Percentiles rank a stretch among this genome's conserved stretches.
phyloP scores from a whole-genome alignment of 2,113 vertebrate species.

The Syngnathoides biaculeatus region DNA sequence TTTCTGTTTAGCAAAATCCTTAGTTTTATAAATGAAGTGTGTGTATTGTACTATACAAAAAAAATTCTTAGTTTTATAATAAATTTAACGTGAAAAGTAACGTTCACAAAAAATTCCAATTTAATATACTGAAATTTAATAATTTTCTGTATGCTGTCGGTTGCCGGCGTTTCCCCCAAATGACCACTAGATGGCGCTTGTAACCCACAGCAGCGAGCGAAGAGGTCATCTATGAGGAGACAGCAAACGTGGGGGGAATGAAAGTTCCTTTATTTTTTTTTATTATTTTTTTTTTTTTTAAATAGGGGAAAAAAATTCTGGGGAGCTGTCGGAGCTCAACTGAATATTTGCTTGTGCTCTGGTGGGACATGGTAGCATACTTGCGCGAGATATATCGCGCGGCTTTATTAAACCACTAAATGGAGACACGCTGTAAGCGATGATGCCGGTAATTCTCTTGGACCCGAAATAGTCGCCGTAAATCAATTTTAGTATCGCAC shows the following conservation, averaged over 20 bases:
- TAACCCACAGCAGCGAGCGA: conserved; percentile 22
- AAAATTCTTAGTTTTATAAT: too few species aligned
- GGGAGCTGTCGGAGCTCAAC: conserved; percentile 14
- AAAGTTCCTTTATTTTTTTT: too few species aligned
- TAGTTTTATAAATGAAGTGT: too few species aligned
- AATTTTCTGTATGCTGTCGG: too few species aligned
- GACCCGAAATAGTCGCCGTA: conserved; percentile 1
- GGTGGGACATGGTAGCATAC: conserved; percentile 3
- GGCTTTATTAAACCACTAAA: conserved; percentile 6
- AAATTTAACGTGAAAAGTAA: too few species aligned
- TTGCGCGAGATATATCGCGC: neutral
- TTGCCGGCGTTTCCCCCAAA: neutral
- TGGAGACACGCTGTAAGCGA: conserved; percentile 5
- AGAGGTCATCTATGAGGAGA: conserved; percentile 8
- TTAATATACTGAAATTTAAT: too few species aligned
- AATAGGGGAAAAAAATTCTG: neutral
- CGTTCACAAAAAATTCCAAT: too few species aligned
- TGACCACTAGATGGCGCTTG: conserved; percentile 65
- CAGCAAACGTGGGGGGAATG: conserved; percentile 16
- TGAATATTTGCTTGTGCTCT: conserved; percentile 1
- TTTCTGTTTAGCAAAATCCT: too few species aligned
- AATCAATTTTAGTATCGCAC: neutral
- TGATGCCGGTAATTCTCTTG: conserved; percentile 6
- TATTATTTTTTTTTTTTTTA: too few species aligned
- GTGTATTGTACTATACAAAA: too few species aligned